A percentile compares a stretch with the other conserved stretches of the same genome.
These are phyloP conservation scores for Cosmia pyralina DNA, from an alignment of 2,888 invertebrate genomes.

Conservation along the genomic window DNA sequence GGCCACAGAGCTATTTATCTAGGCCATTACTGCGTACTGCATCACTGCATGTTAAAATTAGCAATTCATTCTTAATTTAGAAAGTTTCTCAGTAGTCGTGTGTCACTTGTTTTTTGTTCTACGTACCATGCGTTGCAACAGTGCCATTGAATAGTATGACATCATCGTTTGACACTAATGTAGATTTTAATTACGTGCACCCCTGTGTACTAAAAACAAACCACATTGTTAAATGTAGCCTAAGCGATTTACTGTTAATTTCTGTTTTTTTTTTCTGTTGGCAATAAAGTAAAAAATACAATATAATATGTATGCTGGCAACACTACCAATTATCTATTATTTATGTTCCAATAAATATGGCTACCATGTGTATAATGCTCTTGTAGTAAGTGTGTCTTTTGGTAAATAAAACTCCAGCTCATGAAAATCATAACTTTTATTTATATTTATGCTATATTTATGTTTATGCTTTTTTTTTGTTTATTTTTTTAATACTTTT, in stretches of 20 bases:
- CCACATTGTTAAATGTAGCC: background rate
- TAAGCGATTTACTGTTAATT: background rate
- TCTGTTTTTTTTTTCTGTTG: background rate
- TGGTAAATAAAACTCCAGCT: too few species aligned
- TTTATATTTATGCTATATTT: too few species aligned
- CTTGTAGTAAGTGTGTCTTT: too few species aligned
- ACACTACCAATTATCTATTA: too few species aligned
- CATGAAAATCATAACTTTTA: too few species aligned
- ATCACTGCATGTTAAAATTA: slow-evolving; percentile 37
- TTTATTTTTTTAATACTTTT: too few species aligned
- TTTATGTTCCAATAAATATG: too few species aligned
- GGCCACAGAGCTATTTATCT: slow-evolving; percentile 19
- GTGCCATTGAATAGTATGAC: slow-evolving; percentile 42
- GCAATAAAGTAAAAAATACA: too few species aligned
- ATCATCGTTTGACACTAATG: slow-evolving; percentile 12
- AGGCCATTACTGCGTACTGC: slow-evolving; percentile 32
- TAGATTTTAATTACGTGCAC: slow-evolving; percentile 25
- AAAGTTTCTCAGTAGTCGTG: slow-evolving; percentile 48
- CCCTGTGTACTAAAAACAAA: slow-evolving; percentile 5
- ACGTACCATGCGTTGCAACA: slow-evolving; percentile 30
- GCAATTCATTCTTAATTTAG: slow-evolving; percentile 46
- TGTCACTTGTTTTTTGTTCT: slow-evolving; percentile 39
- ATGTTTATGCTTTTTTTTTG: too few species aligned
- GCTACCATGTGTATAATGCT: too few species aligned
- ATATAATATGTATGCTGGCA: too few species aligned